Base-by-base conservation (phyloP, 2,113 vertebrate species). In the Polypterus bichir region DNA sequence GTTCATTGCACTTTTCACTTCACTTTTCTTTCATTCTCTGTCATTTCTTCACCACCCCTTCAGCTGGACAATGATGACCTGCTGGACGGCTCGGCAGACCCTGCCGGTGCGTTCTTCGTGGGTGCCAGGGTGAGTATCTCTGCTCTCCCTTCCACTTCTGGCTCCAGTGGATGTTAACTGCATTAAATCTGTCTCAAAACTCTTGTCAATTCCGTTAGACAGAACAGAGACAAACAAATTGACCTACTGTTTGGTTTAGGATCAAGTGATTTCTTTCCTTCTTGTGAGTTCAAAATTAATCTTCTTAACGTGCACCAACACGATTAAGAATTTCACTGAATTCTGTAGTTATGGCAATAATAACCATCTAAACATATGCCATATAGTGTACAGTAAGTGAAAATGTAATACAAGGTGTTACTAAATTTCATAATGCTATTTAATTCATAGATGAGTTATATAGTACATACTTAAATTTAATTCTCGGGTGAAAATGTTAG, bases 11-110 rank as follows among this genome's bases (percentile, higher is more conserved):
- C 10, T 6, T 3, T 49, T 54, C 48, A 59, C 2, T 49, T 7
- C 62, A 9, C 64, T 61, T 79, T 68, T 73, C 67, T 73, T 74
- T 70, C 75, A 64, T 68, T 64, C 56, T 63, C 51, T 65, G 47
- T 65, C 67, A 64, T 67, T 47, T 69, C 62, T 65, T 79, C 78
- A 76, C 61, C n/a, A 54, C 51, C 48, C 4, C 76, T 68, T 72
- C 47, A 94, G 91, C 86, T 92, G 74, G 92, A 93, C 80, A 79
- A 81, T 72, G 92, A 92, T 70, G 90, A 93, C 83, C 86, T 94
- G 85, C 88, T 94, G 88, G 91, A 94, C 83, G 90, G 83, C 77
- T 84, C 90, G 49, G 84, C 86, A 79, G 89, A 93, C 76, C 87
- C 91, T 77, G 84, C 88, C 79, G 89, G 80, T 73, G 90, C 91